A percentile compares a stretch with the other conserved stretches of the same genome.
phyloP scores from a whole-genome alignment of 2,888 invertebrate species.

The Aphidoletes aphidimyza region DNA sequence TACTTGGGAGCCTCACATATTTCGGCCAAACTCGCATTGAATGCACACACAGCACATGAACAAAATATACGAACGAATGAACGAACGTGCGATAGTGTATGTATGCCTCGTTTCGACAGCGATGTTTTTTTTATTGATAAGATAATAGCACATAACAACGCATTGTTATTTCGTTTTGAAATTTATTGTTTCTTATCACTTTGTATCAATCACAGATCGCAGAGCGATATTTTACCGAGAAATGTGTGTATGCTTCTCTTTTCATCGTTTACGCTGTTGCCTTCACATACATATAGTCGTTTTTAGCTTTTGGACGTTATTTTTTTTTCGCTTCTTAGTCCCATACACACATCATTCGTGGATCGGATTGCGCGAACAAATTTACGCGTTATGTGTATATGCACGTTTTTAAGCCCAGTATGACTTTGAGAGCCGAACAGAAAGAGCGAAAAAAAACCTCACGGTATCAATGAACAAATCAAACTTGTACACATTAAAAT shows the following conservation, averaged over 20 bases:
- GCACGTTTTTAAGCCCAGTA: neutral
- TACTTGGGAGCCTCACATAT: neutral
- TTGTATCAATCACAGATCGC: constrained; percentile 51
- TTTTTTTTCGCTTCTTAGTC: neutral
- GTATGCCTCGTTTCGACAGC: constrained; percentile 46
- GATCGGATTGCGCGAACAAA: constrained; percentile 46
- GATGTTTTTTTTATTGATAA: constrained; percentile 48
- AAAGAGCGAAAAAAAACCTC: constrained; percentile 17
- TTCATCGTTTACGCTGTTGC: neutral
- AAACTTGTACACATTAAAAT: constrained; percentile 46
- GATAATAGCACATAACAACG: constrained; percentile 51
- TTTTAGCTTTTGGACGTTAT: constrained; percentile 14
- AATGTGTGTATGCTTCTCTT: constrained; percentile 43
- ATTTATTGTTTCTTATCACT: constrained; percentile 49
- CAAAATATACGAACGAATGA: neutral
- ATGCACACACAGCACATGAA: neutral
- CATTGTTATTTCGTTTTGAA: constrained; percentile 49
- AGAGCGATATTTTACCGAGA: constrained; percentile 49
- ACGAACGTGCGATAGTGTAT: neutral
- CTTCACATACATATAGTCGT: neutral
- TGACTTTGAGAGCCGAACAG: neutral
- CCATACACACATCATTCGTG: constrained; percentile 25
- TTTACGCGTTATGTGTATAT: constrained; percentile 49
- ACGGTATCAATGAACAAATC: constrained; percentile 23
- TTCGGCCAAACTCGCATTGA: constrained; percentile 1